Evolutionary conservation across 2,113 vertebrate species (phyloP), one percentile per base, ranked within the genome.

Genomic region (Psophia crepitans): DNA sequence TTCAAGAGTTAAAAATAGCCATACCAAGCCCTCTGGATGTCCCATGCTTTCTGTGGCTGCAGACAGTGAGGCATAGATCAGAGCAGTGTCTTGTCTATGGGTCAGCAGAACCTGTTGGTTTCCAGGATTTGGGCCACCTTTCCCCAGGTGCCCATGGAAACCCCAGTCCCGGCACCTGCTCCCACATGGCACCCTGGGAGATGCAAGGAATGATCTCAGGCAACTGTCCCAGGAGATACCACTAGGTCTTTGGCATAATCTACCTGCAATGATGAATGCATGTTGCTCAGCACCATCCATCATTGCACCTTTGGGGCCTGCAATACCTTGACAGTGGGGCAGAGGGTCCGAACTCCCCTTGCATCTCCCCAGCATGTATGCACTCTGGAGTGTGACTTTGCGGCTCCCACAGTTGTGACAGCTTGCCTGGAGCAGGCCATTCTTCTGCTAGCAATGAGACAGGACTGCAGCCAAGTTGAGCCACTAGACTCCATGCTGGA

Each of bases 181-280:
- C 18, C 17, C 41, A 61, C 12, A 8, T 17, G 53, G 32, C 51
- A 66, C 32, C 17, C 35, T 66, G 35, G 53, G 24, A 74, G 11
- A 48, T n/a, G 30, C 41, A 88, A 70, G 41, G 15, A 49, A 73
- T 20, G 76, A 48, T 30, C 12, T 41, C 41, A 80, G 24, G 30
- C 13, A 64, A 24, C 28, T 60, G 12, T 39, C 18, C 39, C 14
- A 33, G 28, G 20, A 33, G 32, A 19, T 20, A 24, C 23, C 2
- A 1, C 27, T 49, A n/a, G 12, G 53, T 41, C 49, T 39, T n/a
- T 96, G 96, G 97, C 97, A 97, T 97, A 96, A 98, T 97, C 97
- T 95, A 97, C 82, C 17, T 74, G 96, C 97, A 97, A 94, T 97
- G 97, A 98, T 97, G 97, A 79, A 87, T 85, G 48, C 43, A 4